phyloP scores from a whole-genome alignment of 1,140 invertebrate genomes.

The Dysdera silvatica region DNA sequence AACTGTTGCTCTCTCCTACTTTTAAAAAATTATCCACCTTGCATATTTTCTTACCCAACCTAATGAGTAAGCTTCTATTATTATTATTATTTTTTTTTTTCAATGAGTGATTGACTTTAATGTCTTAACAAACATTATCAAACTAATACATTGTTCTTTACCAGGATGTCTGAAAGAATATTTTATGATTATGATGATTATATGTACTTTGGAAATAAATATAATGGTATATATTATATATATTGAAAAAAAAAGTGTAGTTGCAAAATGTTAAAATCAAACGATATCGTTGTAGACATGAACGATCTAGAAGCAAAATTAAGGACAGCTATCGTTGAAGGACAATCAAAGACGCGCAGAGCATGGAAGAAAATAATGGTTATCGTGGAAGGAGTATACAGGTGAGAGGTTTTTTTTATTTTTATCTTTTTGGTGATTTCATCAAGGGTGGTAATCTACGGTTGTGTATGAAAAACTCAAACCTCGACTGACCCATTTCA shows the following conservation, averaged over 20 bases:
- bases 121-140: not conserved
- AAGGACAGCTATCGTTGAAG: conserved; percentile 57
- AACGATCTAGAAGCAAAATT: conserved; percentile 73
- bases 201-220: not conserved
- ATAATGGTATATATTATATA: not conserved
- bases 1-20: too few relatives aligned
- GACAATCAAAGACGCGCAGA: conserved; percentile 64
- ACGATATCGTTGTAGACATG: conserved; percentile 55
- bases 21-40: too few relatives aligned
- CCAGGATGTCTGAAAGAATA: not conserved
- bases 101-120: too few relatives aligned
- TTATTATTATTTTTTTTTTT: too few relatives aligned
- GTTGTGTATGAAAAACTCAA: too few relatives aligned
- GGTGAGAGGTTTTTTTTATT: too few relatives aligned
- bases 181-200: not conserved
- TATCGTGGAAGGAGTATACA: conserved; percentile 77
- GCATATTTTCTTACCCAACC: too few relatives aligned
- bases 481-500: too few relatives aligned
- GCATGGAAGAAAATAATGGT: conserved; percentile 93
- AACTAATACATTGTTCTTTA: not conserved
- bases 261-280: not conserved
- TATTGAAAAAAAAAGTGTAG: not conserved
- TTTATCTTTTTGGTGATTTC: too few relatives aligned
- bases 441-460: too few relatives aligned
- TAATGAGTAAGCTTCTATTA: too few relatives aligned